These are phyloP conservation scores for Oxyscelio sp. DNA, from an alignment of 2,888 invertebrate species.

Conservation along the genomic window DNA sequence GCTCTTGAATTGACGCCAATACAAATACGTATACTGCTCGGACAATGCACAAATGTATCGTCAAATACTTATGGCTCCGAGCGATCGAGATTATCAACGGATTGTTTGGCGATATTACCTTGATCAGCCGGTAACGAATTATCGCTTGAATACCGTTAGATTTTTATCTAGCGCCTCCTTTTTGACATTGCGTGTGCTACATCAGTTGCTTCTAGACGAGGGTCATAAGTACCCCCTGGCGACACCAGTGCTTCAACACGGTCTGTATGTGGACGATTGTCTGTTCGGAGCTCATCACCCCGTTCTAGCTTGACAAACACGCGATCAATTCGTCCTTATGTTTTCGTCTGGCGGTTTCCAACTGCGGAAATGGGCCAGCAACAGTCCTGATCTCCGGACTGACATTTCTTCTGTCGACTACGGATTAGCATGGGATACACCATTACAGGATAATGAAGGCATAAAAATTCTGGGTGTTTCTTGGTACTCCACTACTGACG, in stretches of 20 bases:
- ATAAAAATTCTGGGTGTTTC: background rate
- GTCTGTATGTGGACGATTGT: background rate
- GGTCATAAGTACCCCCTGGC: background rate
- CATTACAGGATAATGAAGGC: background rate
- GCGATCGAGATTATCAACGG: too few species aligned
- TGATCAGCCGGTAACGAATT: too few species aligned
- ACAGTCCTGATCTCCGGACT: background rate
- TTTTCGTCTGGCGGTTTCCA: background rate
- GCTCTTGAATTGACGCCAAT: background rate
- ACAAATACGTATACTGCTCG: too few species aligned
- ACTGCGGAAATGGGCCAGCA: slow-evolving; percentile 3
- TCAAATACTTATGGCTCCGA: too few species aligned
- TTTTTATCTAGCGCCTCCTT: too few species aligned
- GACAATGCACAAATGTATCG: too few species aligned
- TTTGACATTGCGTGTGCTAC: too few species aligned
- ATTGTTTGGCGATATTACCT: too few species aligned
- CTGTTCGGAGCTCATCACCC: background rate
- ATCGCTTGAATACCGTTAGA: too few species aligned
- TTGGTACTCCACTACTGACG: background rate
- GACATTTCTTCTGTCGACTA: background rate
- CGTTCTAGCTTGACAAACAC: too few species aligned
- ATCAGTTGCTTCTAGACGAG: too few species aligned
- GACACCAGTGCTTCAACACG: background rate
- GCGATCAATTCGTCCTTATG: background rate
- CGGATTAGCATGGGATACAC: too few species aligned